These are phyloP conservation scores for Rhinophrynus dorsalis DNA, from an alignment of 2,797 vertebrate genomes.

Conservation along the genomic window DNA sequence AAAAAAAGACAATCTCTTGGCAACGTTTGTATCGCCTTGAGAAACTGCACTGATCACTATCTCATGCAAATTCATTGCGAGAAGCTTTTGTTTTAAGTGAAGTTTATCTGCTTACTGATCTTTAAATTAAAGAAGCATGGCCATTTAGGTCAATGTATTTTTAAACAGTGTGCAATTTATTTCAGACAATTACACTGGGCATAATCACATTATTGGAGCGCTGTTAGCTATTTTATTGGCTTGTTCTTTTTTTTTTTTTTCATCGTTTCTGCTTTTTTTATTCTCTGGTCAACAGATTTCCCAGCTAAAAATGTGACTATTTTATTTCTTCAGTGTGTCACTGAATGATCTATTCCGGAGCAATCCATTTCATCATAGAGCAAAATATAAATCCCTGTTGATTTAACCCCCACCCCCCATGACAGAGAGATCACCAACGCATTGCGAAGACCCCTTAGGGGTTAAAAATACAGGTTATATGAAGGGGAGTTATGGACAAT, in stretches of 20 bases:
- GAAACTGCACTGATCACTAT: conserved; percentile 54
- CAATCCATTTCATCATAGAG: too few relatives aligned
- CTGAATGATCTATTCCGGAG: too few relatives aligned
- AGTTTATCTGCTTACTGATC: conserved; percentile 57
- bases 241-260: conserved; percentile 51
- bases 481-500: too few relatives aligned
- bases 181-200: conserved; percentile 56
- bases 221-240: conserved; percentile 36
- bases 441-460: too few relatives aligned
- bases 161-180: conserved; percentile 60
- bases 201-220: conserved; percentile 51
- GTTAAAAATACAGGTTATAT: too few relatives aligned
- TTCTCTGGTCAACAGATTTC: conserved; percentile 2
- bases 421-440: too few relatives aligned
- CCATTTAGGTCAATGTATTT: conserved; percentile 58
- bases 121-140: conserved; percentile 56
- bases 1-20: conserved; percentile 57
- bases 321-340: conserved; percentile 33
- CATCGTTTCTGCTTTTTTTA: neutral
- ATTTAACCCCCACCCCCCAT: too few relatives aligned
- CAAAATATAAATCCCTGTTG: too few relatives aligned
- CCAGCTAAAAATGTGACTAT: conserved; percentile 45
- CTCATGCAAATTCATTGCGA: conserved; percentile 53
- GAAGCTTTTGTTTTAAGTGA: conserved; percentile 50
- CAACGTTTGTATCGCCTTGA: conserved; percentile 50